Percentiles rank a stretch among this genome's conserved stretches.
These are phyloP conservation scores for Penelope pileata DNA, from an alignment of 2,113 vertebrate species.

Conservation along the genomic window DNA sequence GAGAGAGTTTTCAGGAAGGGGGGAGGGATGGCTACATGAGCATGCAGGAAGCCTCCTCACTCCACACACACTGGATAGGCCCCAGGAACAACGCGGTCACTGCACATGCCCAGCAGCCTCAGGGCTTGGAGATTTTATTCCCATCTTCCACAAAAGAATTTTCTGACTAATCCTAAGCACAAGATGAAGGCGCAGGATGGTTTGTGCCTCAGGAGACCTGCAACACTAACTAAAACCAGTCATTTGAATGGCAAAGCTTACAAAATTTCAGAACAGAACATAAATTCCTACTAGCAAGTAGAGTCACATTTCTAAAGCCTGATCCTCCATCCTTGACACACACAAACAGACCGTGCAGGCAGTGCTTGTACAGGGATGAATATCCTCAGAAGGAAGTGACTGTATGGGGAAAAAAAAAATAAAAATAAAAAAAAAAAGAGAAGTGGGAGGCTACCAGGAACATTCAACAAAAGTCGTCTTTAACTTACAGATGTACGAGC, in stretches of 20 bases:
- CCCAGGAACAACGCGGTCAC: background rate
- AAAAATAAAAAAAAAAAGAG: background rate
- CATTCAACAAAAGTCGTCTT: background rate
- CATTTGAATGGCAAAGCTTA: background rate
- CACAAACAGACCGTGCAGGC: background rate
- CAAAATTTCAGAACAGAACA: background rate
- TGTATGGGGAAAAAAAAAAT: no score
- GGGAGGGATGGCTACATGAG: background rate
- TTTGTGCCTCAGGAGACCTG: background rate
- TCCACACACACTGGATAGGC: background rate
- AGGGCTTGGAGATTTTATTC: background rate
- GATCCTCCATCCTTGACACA: background rate
- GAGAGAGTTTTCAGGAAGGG: background rate
- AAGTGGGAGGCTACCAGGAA: background rate
- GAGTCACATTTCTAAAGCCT: background rate
- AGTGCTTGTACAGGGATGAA: background rate
- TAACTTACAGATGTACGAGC: background rate
- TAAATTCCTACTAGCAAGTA: background rate
- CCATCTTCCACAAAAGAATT: background rate
- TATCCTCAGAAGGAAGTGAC: background rate
- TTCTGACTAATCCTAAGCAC: background rate
- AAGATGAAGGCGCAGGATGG: background rate
- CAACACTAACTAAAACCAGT: background rate
- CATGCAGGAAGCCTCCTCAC: fast-evolving
- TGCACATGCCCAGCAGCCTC: background rate